Conservation (phyloP, 2,113 vertebrate genomes). For the Mobula hypostoma region DNA sequence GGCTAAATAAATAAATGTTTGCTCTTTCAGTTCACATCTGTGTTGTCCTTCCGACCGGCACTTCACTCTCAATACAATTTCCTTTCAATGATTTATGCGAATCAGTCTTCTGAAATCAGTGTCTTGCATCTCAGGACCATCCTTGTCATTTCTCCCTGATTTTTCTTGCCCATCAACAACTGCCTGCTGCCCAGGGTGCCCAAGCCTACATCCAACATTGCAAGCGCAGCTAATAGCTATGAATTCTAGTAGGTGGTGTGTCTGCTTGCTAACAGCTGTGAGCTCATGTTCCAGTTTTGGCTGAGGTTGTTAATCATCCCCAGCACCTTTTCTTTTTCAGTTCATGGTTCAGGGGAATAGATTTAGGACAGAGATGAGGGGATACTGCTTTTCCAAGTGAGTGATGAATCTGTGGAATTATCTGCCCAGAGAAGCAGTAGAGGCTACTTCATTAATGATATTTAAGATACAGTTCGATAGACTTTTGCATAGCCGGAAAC, state of each 20-base stretch:
- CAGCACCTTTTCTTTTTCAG: neutral
- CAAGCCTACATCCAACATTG: neutral
- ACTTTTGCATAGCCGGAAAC: too few relatives aligned
- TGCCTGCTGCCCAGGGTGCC: neutral
- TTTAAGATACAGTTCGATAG: too few relatives aligned
- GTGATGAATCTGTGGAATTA: too few relatives aligned
- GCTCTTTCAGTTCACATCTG: neutral
- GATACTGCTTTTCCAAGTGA: too few relatives aligned
- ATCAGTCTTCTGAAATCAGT: neutral
- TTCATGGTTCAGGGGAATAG: too few relatives aligned
- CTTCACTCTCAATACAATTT: neutral
- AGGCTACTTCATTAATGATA: too few relatives aligned
- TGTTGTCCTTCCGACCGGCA: neutral
- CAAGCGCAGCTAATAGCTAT: neutral
- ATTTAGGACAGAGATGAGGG: too few relatives aligned
- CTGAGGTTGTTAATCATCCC: neutral
- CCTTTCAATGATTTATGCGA: neutral
- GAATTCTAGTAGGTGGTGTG: neutral
- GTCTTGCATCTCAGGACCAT: neutral
- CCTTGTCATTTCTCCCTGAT: neutral
- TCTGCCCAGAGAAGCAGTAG: too few relatives aligned
- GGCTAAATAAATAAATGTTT: neutral
- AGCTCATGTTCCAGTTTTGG: neutral
- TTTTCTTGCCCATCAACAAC: neutral
- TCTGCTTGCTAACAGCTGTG: neutral